Base-by-base conservation (phyloP, 2,888 invertebrate genomes). In the Gonocerus acuteangulatus region DNA sequence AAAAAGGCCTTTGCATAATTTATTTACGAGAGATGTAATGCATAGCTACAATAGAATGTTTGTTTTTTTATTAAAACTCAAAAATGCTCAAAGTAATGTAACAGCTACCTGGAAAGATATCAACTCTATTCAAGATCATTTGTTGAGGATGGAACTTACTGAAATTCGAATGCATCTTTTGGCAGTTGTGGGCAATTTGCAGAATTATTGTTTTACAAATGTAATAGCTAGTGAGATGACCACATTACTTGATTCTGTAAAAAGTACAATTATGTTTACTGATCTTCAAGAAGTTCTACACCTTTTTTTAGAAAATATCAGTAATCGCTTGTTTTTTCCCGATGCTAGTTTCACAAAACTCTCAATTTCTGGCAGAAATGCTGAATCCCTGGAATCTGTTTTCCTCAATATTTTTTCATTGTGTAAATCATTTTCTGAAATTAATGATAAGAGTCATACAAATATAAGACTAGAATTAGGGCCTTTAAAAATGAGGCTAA, bases 1-100 rank as follows among this genome's bases (percentile, higher is more conserved):
- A 60, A 84, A 86, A 67, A 93, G 93, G 92, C 94, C 94, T 0
- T 76, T 95, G 1, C 92, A 93, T 71, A 79, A 93, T 65, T 74
- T 95, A 39, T 92, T 94, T 71, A 88, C 87, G 36, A 86, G 88
- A 0, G 82, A 82, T 68, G 83, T 87, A 1, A 77, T 94, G 22
- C 83, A 85, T 58, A 82, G 86, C 66, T 95, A 94, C 72, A 93
- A 93, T 73, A 82, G 82, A 61, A 78, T 94, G 69, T 94, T 95
- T 73, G 78, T 85, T 42, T 87, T 92, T 71, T 74, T 95, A 49
- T 73, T 95, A 64, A 76, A 85, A 62, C 84, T 95, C 1, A 87
- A 89, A 71, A 87, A 89, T 70, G 86, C 89, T 0, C 92, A 94
- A 73, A 85, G 88, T 65, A 85, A 89, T 71, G 75, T 95, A 56